phyloP scores from a whole-genome alignment of 2,888 invertebrate genomes.

The Dyspetes luteomarginatus region DNA sequence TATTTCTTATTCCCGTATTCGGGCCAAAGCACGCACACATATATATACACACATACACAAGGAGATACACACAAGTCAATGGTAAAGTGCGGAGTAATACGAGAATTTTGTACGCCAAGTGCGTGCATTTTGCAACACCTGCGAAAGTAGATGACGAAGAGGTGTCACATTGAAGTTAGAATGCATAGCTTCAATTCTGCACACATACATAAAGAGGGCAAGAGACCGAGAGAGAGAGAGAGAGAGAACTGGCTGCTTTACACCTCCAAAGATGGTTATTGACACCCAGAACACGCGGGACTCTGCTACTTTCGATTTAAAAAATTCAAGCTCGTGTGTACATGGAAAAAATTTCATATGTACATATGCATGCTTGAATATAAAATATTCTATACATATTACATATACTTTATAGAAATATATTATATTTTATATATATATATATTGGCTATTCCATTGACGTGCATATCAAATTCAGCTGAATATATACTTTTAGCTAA shows the following conservation, averaged over 20 bases:
- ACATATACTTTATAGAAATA: constrained; percentile 12
- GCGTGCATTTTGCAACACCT: constrained; percentile 36
- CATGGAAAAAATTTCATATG: neutral
- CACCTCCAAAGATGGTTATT: constrained; percentile 26
- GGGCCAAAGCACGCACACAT: constrained; percentile 40
- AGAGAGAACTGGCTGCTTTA: neutral
- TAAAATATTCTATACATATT: too few species aligned
- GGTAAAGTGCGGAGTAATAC: constrained; percentile 20
- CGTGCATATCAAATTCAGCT: too few species aligned
- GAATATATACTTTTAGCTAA: too few species aligned
- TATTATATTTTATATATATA: too few species aligned
- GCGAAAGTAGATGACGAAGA: neutral
- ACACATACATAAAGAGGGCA: neutral
- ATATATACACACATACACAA: neutral
- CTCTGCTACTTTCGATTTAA: neutral
- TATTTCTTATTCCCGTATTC: constrained; percentile 26
- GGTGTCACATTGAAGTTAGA: constrained; percentile 20
- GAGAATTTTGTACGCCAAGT: constrained; percentile 49
- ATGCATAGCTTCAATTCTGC: neutral
- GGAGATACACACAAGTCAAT: neutral
- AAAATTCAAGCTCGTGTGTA: constrained; percentile 19
- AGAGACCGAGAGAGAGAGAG: neutral
- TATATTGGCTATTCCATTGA: too few species aligned
- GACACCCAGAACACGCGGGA: constrained; percentile 31
- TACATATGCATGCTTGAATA: neutral